Conservation (phyloP, 2,113 vertebrate genomes). For the Philantomba maxwellii region DNA sequence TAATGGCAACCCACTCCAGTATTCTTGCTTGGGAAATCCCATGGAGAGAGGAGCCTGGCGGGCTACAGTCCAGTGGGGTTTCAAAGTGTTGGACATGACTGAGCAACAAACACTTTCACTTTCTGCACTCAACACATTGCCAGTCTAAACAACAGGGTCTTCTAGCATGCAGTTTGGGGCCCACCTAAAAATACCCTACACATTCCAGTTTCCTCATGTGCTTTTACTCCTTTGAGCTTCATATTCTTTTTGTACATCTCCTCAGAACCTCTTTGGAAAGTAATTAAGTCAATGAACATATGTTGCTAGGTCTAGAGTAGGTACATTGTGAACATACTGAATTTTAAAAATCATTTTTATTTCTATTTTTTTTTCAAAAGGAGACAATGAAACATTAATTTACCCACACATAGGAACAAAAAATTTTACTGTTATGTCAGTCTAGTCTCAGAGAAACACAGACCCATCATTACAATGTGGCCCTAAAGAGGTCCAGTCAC, state of each 20-base stretch:
- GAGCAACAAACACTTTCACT: background rate
- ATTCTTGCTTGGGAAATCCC: no score
- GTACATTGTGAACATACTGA: background rate
- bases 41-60: no score
- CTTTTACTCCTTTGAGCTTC: background rate
- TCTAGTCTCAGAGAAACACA: constrained; percentile 6
- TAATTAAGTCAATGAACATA: background rate
- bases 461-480: background rate
- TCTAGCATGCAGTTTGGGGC: background rate
- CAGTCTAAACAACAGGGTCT: background rate
- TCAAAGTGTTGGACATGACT: background rate
- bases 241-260: background rate
- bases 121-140: background rate
- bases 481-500: background rate
- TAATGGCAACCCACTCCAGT: no score
- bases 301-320: background rate
- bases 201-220: background rate
- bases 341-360: constrained; percentile 14
- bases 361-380: background rate
- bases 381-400: background rate
- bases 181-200: background rate
- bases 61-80: background rate
- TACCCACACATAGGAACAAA: background rate
- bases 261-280: constrained; percentile 2
- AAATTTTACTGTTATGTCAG: background rate